Base-by-base conservation (phyloP, 2,797 vertebrate species). In the Pristis pectinata region DNA sequence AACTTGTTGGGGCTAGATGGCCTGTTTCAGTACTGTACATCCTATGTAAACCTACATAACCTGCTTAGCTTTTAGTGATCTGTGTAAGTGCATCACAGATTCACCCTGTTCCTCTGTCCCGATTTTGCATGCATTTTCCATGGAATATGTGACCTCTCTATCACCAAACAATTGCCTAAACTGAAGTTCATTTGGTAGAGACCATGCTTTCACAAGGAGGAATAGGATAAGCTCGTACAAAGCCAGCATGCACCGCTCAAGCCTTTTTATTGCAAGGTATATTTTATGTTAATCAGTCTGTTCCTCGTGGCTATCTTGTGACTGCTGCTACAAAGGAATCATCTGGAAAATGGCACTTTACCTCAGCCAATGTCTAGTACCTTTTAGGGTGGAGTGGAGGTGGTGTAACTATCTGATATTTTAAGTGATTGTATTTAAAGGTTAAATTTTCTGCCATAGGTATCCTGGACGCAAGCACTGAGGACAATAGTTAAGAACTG, bases 401-500 rank as follows among this genome's bases (percentile, higher is more conserved):
- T 67, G n/a, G 13, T 24, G 34, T 0, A 41, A 64, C 22, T 34
- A 67, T 59, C 30, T 37, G 87, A 41, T 67, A 91, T 91, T 67
- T 91, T 67, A 41, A 37, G 67, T 27, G 61, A 27, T 64, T 9
- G 27, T 91, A 41, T 41, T 22, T 91, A 37, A 91, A 91, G n/a
- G 61, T 67, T 67, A n/a, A 91, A 27, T 49, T 95, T 9, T 56
- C 95, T 1, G 77, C 94, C 94, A 95, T 67, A 99, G 99, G 99
- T 99, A 93, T 99, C 99, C 0, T 99, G 99, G 99, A 99, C 99
- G 2, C 99, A 99, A 95, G 99, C 99, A 0, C 95, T 99, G 95
- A 96, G 99, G 95, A 99, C 99, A 67, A 99, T 99, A 0, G 99
- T 99, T 85, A 99, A 99, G 96, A 99, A 99, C 97, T 99, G 99